Evolutionary conservation across 1,140 invertebrate species (phyloP).

Genomic region (Aphelenchoides avenae): DNA sequence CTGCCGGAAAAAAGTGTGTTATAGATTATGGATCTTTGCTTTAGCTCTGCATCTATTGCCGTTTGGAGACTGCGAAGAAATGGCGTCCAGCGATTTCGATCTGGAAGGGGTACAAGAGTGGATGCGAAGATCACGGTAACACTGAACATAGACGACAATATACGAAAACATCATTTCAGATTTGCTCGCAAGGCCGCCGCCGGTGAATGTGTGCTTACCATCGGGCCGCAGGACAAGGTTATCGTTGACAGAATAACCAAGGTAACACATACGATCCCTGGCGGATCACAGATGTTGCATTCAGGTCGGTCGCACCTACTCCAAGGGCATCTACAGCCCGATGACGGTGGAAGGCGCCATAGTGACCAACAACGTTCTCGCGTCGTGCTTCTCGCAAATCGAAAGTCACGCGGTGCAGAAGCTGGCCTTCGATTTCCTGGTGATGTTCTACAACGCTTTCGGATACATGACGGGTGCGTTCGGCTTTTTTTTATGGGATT

Average conservation of each 20-base stretch:
- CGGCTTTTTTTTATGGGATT: not conserved
- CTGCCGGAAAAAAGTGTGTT: conserved; percentile 13
- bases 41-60: conserved; percentile 43
- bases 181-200: conserved; percentile 41
- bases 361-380: conserved; percentile 80
- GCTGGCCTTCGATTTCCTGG: conserved; percentile 40
- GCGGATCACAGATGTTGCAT: conserved; percentile 20
- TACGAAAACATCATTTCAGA: conserved; percentile 12
- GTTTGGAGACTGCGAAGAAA: conserved; percentile 40
- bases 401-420: conserved; percentile 70
- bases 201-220: conserved; percentile 40
- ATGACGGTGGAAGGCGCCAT: conserved; percentile 80
- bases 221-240: conserved; percentile 20
- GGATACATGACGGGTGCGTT: conserved; percentile 37
- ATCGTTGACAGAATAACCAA: conserved; percentile 35
- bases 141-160: not conserved
- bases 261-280: conserved; percentile 8
- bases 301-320: conserved; percentile 38
- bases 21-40: conserved; percentile 3
- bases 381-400: conserved; percentile 88
- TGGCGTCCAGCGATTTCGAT: conserved; percentile 15
- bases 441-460: conserved; percentile 34
- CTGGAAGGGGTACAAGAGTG: conserved; percentile 34
- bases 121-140: conserved; percentile 35
- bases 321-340: conserved; percentile 75